Base-by-base conservation (phyloP, 2,113 vertebrate genomes). In the Hassar affinis region DNA sequence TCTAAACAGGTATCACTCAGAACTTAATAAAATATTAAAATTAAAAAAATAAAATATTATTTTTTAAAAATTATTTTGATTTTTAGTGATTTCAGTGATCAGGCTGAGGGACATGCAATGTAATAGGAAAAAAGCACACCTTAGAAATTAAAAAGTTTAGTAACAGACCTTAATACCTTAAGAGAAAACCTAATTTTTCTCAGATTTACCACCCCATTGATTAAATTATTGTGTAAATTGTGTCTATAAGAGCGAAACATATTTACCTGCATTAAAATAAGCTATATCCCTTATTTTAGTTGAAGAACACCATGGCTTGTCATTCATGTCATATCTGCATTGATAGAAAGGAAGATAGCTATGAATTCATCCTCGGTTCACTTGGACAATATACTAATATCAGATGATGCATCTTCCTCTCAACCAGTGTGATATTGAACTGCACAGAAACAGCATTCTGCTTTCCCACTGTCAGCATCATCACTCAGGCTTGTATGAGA, bases 361-460 rank as follows among this genome's bases (percentile, higher is more conserved):
- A 72, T 56, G n/a, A 79, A 86, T 57, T 74, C 78, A 75, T 75
- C 74, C 35, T 66, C 17, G 33, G 27, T 66, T 72, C 18, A 30
- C 18, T 35, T 78, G 75, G 79, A 72, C 12, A 30, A 79, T 82
- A 82, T 64, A 33, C 38, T 72, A 62, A 69, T 83, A 86, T 83
- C 81, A 71, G 30, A 69, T 80, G 51, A 86, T 80, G 64, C 52
- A 86, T 84, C 30, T 68, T 54, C 42, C 51, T 59, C 81, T 86
- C 25, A 80, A 80, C 14, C 27, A 61, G 69, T 81, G 66, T 71
- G 61, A 79, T 83, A 75, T 56, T 66, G 62, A 66, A 59, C 27
- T 78, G 42, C 75, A 51, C 38, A 81, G 56, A 25, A 68, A 79
- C 52, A 68, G 17, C 42, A 27, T 83, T 59, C 47, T 79, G 51